Percentiles rank a stretch among this genome's conserved stretches.
phyloP scores from a whole-genome alignment of 1,140 invertebrate genomes.

The Drosophila malerkotliana region DNA sequence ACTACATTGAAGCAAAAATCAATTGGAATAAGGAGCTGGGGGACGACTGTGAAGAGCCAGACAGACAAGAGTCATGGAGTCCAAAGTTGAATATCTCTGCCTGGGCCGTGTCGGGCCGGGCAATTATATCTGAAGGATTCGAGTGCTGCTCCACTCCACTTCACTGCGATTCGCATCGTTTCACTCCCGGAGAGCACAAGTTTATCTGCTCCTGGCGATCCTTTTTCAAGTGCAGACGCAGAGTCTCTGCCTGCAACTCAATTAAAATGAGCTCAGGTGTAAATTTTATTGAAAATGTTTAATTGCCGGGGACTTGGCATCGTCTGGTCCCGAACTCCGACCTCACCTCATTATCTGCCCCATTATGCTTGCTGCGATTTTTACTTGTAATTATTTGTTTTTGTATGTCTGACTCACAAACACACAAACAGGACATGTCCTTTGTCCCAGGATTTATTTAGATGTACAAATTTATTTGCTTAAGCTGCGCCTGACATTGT shows the following conservation, averaged over 20 bases:
- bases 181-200: conserved; percentile 48
- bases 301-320: conserved; percentile 66
- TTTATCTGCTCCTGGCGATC: conserved; percentile 61
- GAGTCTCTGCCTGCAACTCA: conserved; percentile 62
- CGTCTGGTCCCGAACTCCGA: conserved; percentile 33
- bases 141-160: conserved; percentile 28
- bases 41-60: conserved; percentile 27
- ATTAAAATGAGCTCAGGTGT: conserved; percentile 83
- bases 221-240: conserved; percentile 60
- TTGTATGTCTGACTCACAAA: conserved; percentile 66
- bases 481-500: conserved; percentile 75
- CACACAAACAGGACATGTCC: conserved; percentile 54
- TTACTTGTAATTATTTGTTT: conserved; percentile 82
- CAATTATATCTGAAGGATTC: conserved; percentile 73
- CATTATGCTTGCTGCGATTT: conserved; percentile 74
- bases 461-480: conserved; percentile 57
- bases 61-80: conserved; percentile 10
- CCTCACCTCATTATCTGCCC: conserved; percentile 69
- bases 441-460: conserved; percentile 59
- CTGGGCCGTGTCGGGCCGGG: conserved; percentile 36
- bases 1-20: conserved; percentile 79
- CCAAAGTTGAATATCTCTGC: conserved; percentile 36
- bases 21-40: conserved; percentile 50
- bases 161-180: conserved; percentile 4
- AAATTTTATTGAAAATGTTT: conserved; percentile 83